A percentile compares a stretch with the other conserved stretches of the same genome.
These are phyloP conservation scores for Aulostomus chinensis DNA, from an alignment of 2,797 vertebrate species.

Conservation along the genomic window DNA sequence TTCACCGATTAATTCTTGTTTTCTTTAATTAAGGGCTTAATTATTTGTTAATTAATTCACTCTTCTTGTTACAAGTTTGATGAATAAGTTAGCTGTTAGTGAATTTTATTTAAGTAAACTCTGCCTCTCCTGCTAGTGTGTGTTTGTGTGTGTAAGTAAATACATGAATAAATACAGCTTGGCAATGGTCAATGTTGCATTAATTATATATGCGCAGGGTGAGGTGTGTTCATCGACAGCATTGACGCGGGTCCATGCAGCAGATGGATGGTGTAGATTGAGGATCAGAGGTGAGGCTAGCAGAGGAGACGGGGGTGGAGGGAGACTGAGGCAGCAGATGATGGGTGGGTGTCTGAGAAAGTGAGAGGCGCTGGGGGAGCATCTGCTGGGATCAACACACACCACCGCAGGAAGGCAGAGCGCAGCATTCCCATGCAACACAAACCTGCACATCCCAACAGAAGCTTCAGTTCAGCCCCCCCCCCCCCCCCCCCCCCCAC, in stretches of 20 bases:
- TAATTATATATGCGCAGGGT: slow-evolving; percentile 47
- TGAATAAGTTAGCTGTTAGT: slow-evolving; percentile 19
- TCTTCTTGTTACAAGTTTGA: slow-evolving; percentile 37
- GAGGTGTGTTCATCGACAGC: slow-evolving; percentile 35
- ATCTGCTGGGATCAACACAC: slow-evolving; percentile 66
- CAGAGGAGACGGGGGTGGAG: slow-evolving; percentile 66
- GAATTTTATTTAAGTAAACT: no score
- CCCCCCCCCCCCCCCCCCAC: neutral
- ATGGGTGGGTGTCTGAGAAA: slow-evolving; percentile 69
- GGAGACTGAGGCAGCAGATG: slow-evolving; percentile 68
- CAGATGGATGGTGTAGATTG: slow-evolving; percentile 67
- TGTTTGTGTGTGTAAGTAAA: slow-evolving; percentile 42
- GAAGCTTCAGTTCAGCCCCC: slow-evolving; percentile 4
- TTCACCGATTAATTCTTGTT: slow-evolving; percentile 50
- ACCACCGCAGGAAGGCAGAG: slow-evolving; percentile 26
- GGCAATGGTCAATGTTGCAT: slow-evolving; percentile 50
- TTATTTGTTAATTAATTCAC: slow-evolving; percentile 46
- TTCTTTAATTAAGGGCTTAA: slow-evolving; percentile 51
- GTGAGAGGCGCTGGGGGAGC: slow-evolving; percentile 60
- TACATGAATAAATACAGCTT: slow-evolving; percentile 58
- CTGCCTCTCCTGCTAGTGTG: slow-evolving; percentile 3
- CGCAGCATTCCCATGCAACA: slow-evolving; percentile 24
- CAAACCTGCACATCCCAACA: slow-evolving; percentile 13
- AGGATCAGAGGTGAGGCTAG: slow-evolving; percentile 68
- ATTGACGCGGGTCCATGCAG: slow-evolving; percentile 40